A percentile compares a stretch with the other conserved stretches of the same genome.
These are phyloP conservation scores for Cantharis flavilabris DNA, from an alignment of 2,888 invertebrate genomes.

Conservation along the genomic window DNA sequence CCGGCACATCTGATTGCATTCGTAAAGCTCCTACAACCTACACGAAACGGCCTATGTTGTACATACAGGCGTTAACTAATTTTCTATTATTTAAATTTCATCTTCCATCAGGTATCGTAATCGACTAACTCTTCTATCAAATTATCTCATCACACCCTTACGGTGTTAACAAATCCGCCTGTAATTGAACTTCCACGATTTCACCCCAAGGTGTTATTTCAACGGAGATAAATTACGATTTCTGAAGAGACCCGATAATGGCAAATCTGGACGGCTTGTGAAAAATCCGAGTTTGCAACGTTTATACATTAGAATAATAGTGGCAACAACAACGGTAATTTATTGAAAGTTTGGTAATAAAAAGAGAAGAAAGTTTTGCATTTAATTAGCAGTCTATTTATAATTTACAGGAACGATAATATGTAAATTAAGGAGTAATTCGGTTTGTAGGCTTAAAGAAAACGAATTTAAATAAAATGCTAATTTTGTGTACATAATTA, in stretches of 20 bases:
- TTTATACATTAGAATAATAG: not conserved
- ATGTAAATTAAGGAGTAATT: not conserved
- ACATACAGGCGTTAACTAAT: not conserved
- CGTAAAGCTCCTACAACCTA: not conserved
- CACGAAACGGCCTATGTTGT: not conserved
- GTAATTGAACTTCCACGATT: not conserved
- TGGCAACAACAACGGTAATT: not conserved
- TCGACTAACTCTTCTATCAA: not conserved
- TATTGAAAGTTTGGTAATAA: not conserved
- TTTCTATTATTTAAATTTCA: not conserved
- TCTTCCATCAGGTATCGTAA: not conserved
- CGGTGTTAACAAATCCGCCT: not conserved
- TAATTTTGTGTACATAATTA: not conserved
- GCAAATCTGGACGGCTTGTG: not conserved
- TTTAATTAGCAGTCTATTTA: not conserved
- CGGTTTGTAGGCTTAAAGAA: conserved; percentile 4
- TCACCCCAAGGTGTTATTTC: not conserved
- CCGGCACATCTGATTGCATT: conserved; percentile 25
- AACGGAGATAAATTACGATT: not conserved
- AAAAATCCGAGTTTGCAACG: not conserved
- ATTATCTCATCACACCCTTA: not conserved
- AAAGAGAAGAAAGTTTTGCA: not conserved
- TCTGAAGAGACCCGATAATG: not conserved
- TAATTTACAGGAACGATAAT: not conserved
- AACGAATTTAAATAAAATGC: not conserved